These are phyloP conservation scores for Meteorus cinctellus DNA, from an alignment of 2,888 invertebrate species.

Conservation along the genomic window DNA sequence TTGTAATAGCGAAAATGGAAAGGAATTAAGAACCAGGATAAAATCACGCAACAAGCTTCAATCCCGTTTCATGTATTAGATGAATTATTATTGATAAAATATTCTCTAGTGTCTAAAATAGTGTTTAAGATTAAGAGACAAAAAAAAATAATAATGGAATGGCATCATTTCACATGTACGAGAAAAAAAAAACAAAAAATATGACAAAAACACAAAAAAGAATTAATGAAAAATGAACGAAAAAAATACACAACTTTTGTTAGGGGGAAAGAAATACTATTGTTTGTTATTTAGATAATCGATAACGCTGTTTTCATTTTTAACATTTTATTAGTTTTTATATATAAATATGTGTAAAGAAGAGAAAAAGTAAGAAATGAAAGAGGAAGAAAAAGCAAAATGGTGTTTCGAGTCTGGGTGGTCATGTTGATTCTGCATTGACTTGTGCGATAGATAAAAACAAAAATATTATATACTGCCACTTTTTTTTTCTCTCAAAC, in stretches of 20 bases:
- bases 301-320: conserved; percentile 71
- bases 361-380: conserved; percentile 30
- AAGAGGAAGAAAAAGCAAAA: conserved; percentile 47
- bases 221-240: conserved; percentile 24
- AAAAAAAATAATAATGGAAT: conserved; percentile 18
- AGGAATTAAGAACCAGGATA: background rate
- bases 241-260: conserved; percentile 42
- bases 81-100: conserved; percentile 52
- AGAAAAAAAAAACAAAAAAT: conserved; percentile 28
- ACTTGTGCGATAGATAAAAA: conserved; percentile 39
- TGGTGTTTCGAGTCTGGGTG: conserved; percentile 48
- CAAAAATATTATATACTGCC: conserved; percentile 9
- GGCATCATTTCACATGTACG: conserved; percentile 47
- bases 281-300: conserved; percentile 74
- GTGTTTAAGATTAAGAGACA: conserved; percentile 37
- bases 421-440: conserved; percentile 52
- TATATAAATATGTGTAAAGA: conserved; percentile 51
- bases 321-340: conserved; percentile 73
- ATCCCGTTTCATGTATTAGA: conserved; percentile 52
- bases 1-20: background rate
- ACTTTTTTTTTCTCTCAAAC: conserved; percentile 16
- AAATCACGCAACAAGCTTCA: background rate
- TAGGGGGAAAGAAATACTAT: conserved; percentile 67
- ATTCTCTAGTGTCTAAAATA: conserved; percentile 47
- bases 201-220: conserved; percentile 25